Base-by-base conservation (phyloP, 2,113 vertebrate genomes). In the Micronisus gabar region DNA sequence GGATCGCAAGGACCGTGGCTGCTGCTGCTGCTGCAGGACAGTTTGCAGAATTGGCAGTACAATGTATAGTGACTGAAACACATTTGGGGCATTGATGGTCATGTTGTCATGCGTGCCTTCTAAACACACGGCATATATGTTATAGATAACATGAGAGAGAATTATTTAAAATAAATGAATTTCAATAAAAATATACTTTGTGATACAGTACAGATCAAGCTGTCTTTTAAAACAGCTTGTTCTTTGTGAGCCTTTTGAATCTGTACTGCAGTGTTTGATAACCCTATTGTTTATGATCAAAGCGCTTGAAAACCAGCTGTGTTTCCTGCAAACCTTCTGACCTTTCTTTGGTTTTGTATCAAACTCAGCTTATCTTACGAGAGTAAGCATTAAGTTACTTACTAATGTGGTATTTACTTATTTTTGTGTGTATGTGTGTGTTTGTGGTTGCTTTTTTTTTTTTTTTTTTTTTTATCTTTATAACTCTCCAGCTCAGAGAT, bases 401-500 rank as follows among this genome's bases (percentile, higher is more conserved):
- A 55, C 34, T 74, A 74, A 71, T 74, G 61, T 11, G 52, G 8
- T 70, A 70, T 73, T 94, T 94, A 52, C 32, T 80, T 82, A 15
- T 43, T n/a, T 91, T 10, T 89, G 5, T 82, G 25, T 71, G 6
- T 65, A 15, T 72, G 26, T 81, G 18, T 82, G 34, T 73, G 14
- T 75, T 29, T 56, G 32, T 75, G 45, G 18, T 81, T 87, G 32
- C 25, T 12, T 36, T 70, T 91, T 73, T 38, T 52, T 32, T 47
- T 48, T 29, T 48, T 20, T 10, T 73, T 68, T 79, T 58, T 38
- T 47, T 30, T 5, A 67, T 59, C 14, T 75, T 65, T 75, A 12
- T 70, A 53, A 94, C 50, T 58, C 43, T 38, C 5, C 95, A 99
- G 99, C 99, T 97, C 99, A 99, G 95, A 98, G 99, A 85, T 99